These are phyloP conservation scores for Lypha dubia DNA, from an alignment of 2,888 invertebrate species.

Conservation along the genomic window DNA sequence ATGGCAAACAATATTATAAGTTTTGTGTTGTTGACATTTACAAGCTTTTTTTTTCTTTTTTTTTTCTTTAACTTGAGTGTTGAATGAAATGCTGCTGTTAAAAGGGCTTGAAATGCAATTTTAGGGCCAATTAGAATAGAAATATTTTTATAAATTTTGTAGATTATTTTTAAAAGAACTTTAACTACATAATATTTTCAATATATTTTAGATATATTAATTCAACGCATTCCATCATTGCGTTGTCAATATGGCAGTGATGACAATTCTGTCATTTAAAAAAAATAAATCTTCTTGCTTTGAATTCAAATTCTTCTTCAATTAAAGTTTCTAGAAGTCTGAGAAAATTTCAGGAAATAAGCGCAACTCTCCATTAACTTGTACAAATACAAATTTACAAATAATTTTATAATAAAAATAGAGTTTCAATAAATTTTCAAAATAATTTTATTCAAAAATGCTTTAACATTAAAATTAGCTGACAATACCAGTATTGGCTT, in stretches of 20 bases:
- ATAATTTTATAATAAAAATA: too few relatives aligned
- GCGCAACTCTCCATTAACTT: too few relatives aligned
- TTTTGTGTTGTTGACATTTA: constrained; percentile 7
- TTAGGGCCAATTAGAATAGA: neutral
- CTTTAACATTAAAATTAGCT: constrained; percentile 29
- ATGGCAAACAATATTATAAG: neutral
- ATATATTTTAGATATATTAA: too few relatives aligned
- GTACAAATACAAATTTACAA: too few relatives aligned
- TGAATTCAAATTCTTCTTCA: too few relatives aligned
- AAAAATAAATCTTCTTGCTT: too few relatives aligned
- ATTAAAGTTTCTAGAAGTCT: too few relatives aligned
- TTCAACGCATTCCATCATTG: too few relatives aligned
- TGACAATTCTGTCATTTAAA: too few relatives aligned
- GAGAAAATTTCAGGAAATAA: too few relatives aligned
- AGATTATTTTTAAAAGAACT: neutral
- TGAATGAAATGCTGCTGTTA: neutral
- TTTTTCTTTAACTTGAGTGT: neutral
- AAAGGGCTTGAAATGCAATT: neutral
- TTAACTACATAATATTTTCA: too few relatives aligned
- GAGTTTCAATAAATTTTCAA: neutral
- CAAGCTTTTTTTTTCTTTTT: neutral
- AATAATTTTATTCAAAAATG: neutral
- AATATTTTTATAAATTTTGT: neutral
- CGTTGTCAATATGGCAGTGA: too few relatives aligned
- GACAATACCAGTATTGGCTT: constrained; percentile 65